Percentiles rank a stretch among this genome's conserved stretches.
Conservation (phyloP, 1,140 invertebrate species). For the Diplogasteroides magnus region DNA sequence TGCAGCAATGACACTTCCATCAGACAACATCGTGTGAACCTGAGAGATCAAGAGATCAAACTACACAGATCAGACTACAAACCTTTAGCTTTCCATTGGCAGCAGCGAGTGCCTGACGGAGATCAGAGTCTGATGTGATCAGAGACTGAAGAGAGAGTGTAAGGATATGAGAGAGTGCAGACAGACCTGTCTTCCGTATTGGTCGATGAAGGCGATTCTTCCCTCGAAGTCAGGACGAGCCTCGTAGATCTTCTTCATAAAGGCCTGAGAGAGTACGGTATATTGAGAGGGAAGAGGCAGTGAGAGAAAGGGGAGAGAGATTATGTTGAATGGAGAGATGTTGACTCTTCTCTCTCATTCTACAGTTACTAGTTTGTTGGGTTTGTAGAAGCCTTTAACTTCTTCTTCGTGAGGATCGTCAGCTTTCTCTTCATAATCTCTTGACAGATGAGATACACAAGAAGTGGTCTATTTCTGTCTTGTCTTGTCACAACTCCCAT, state of each 20-base stretch:
- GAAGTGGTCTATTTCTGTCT: no score
- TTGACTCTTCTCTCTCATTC: no score
- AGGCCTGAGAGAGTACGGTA: constrained; percentile 22
- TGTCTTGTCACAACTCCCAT: no score
- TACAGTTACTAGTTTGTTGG: no score
- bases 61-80: background rate
- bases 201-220: constrained; percentile 41
- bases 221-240: constrained; percentile 37
- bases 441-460: background rate
- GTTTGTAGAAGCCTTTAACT: no score
- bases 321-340: background rate
- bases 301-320: constrained; percentile 5
- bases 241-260: constrained; percentile 43
- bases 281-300: background rate
- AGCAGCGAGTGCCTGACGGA: background rate
- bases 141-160: background rate
- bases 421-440: no score
- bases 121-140: background rate
- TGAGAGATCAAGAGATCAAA: constrained; percentile 13
- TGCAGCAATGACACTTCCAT: constrained; percentile 42
- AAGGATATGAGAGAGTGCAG: background rate
- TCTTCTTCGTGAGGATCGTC: no score
- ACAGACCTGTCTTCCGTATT: constrained; percentile 35
- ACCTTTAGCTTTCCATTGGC: background rate
- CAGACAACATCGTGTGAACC: constrained; percentile 36